Evolutionary conservation across 2,113 vertebrate species (phyloP).

Genomic region (Syrrhaptes paradoxus): DNA sequence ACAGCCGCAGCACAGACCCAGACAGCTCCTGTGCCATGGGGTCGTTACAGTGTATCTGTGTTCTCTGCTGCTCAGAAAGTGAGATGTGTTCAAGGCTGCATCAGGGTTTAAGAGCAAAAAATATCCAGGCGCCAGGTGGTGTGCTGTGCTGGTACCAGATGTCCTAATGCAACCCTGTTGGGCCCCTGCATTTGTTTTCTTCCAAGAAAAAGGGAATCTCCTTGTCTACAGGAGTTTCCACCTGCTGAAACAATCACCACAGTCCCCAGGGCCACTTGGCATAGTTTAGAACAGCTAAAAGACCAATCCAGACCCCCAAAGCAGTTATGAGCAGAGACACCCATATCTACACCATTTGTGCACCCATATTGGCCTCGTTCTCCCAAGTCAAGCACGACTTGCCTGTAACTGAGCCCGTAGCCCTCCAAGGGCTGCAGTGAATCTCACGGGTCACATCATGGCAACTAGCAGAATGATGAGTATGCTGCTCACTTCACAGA

Average conservation of each 20-base stretch:
- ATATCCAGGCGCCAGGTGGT: background rate
- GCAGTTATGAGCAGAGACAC: background rate
- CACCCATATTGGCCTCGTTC: background rate
- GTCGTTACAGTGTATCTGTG: background rate
- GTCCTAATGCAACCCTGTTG: background rate
- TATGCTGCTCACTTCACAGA: background rate
- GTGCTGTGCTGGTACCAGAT: background rate
- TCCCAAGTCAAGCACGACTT: background rate
- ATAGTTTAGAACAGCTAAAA: background rate
- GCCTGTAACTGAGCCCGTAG: background rate
- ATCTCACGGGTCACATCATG: background rate
- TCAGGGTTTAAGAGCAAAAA: background rate
- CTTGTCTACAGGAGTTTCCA: background rate
- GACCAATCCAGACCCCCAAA: background rate
- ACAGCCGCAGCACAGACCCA: fast-evolving
- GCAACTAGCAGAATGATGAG: background rate
- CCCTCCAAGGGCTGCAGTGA: background rate
- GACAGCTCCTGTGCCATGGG: fast-evolving
- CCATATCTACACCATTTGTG: background rate
- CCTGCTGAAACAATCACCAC: background rate
- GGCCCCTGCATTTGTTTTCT: background rate
- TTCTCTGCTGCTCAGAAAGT: background rate
- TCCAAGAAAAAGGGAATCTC: background rate
- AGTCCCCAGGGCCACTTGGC: background rate
- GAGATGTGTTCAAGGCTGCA: background rate